Base-by-base conservation (phyloP, 2,888 invertebrate genomes). In the Laothoe populi region DNA sequence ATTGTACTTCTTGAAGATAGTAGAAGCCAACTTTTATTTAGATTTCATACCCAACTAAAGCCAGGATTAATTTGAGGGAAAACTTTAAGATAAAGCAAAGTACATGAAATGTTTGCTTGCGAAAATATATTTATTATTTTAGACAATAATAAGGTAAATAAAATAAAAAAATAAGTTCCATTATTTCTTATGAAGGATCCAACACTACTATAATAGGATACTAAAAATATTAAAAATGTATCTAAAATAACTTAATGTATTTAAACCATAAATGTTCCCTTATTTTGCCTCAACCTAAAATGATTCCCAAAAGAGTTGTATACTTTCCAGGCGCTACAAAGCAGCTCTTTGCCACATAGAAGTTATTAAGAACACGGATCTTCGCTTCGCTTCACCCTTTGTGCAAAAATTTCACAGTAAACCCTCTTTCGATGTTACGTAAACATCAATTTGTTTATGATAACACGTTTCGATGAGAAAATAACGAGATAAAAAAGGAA, bases 261-360 rank as follows among this genome's bases (percentile, higher is more conserved):
- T 53, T 35, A 19, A 19, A 11, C 31, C 45, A 59, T 59, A 45
- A 59, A 59, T 44, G 26, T 45, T 26, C 16, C 31, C 24, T 23
- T 24, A 72, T 68, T 75, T 66, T 64, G 66, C 65, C 68, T 61
- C 62, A 64, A 62, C 63, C 61, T 63, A 58, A 68, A 73, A 78
- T 68, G 64, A 70, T 71, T 73, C 78, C 74, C 78, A 64, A 69
- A 73, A 73, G 79, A 66, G 75, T 75, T 71, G 66, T 67, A 66
- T 69, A 67, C 70, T 70, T 70, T 61, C 23, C 16, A 42, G 62
- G 64, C 70, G 49, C 64, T 69, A 65, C 66, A 69, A 69, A 71
- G 63, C 59, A 63, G 61, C 64, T 66, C 70, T 72, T 68, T 67
- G 70, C 64, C 70, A 72, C 65, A 70, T 68, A 73, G 68, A 73